Base-by-base conservation (phyloP, 64 coral and sea anemone species). In the Pachyseris speciosa region DNA sequence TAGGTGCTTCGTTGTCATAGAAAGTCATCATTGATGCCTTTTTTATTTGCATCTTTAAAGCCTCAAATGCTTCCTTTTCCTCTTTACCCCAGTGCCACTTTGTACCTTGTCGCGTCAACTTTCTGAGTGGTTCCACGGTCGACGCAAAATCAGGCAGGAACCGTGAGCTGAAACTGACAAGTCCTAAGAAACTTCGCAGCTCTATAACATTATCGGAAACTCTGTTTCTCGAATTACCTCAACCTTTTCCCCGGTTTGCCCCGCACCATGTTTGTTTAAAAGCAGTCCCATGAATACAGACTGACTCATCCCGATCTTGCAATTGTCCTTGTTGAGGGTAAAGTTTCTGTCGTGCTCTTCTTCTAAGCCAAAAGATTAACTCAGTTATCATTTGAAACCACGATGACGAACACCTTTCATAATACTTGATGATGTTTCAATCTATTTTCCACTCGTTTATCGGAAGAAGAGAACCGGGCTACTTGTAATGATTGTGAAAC, bases 11-110 rank as follows among this genome's bases (percentile, higher is more conserved):
- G 3, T 41, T 34, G 40, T 45, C 73, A 43, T 40, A 78, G 37
- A 45, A 78, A 45, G 74, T 25, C 39, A 72, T 37, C 68, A 78
- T 45, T 48, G 74, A 44, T 28, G 74, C 74, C 32, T 45, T 32
- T 10, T 10, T 29, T 27, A 71, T 12, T 10, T 16, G 13, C 30
- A 15, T 27, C 67, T 71, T 71, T 27, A 27, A 32, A 9, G 9
- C 11, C 9, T 71, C 67, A 27, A 71, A 71, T 24, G 15, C 50
- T 53, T 53, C 11, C 11, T 53, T 53, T 53, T 53, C 50, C 50
- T 53, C 50, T 17, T 53, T 53, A 2, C 50, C 50, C 50, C 50
- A 53, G 11, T 53, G 12, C 50, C 50, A 53, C 19, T 53, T 53
- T 9, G 50, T 53, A 17, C 19, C 50, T 17, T 15, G 50, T 53